Base-by-base conservation (phyloP, 2,888 invertebrate genomes). In the Watsonalla cultraria region DNA sequence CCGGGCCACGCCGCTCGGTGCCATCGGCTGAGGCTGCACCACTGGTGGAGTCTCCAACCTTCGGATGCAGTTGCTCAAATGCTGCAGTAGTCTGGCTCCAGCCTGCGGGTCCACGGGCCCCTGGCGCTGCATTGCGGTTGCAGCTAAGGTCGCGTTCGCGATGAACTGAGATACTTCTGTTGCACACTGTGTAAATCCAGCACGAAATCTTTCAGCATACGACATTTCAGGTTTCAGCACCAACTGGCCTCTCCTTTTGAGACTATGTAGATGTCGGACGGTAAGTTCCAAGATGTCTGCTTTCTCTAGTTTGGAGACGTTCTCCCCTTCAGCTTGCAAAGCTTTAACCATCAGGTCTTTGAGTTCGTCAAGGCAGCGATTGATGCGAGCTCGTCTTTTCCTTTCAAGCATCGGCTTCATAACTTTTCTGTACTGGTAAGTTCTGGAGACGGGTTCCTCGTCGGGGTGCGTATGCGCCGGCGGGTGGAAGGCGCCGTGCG, bases 341-440 rank as follows among this genome's bases (percentile, higher is more conserved):
- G 96, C 95, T 51, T 94, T 93, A 71, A 96, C 96, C 95, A 97
- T 96, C 60, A 97, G 89, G 76, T 97, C 97, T 80, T 97, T 97
- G 49, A 97, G 92, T 80, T 97, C 96, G 82, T 97, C 97, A 65
- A 97, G 92, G 83, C 97, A 97, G 66, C 96, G 94, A 90, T 97
- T 97, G 88, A 97, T 97, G 73, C 97, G 93, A 9, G 97, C 97
- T 62, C 97, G 92, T 37, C 97, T 92, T 82, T 97, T 96, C 55
- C 97, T 92, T 80, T 97, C 97, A 68, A 97, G 88, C 94, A 97
- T 94, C 50, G 97, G 97, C 83, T 97, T 97, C 96, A 96, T 97
- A 65, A 97, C 96, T 93, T 96, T 97, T 82, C 97, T 93, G 90
- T 97, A 97, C 79, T 97, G 97, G 83, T 97, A 97, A 63, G 97